A percentile compares a stretch with the other conserved stretches of the same genome.
Evolutionary conservation across 2,888 invertebrate genomes (phyloP).

Genomic region (Cepaea hortensis): DNA sequence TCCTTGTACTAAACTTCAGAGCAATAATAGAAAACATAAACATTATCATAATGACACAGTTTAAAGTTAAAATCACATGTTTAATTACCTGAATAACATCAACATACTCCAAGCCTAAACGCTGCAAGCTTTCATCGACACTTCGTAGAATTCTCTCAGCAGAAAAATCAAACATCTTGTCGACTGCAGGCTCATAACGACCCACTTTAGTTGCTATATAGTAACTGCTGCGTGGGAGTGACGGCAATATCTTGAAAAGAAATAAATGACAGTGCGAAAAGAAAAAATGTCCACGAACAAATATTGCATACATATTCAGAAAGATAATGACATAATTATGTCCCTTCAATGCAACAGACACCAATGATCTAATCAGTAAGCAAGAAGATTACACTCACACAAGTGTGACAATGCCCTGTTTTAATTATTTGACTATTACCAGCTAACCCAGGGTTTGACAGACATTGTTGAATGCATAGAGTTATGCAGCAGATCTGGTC

Average conservation of each 20-base stretch:
- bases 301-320: too few species aligned
- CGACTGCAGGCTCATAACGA: constrained; percentile 81
- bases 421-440: too few species aligned
- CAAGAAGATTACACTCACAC: too few species aligned
- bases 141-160: constrained; percentile 84
- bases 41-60: not conserved
- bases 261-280: not conserved
- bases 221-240: constrained; percentile 87
- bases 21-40: not conserved
- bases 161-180: constrained; percentile 91
- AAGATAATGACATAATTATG: too few species aligned
- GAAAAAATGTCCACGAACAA: too few species aligned
- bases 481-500: too few species aligned
- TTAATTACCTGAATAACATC: constrained; percentile 88
- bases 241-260: constrained; percentile 81
- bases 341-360: too few species aligned
- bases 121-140: constrained; percentile 85
- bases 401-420: too few species aligned
- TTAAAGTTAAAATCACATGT: not conserved
- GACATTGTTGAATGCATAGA: too few species aligned
- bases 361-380: too few species aligned
- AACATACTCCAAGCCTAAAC: constrained; percentile 87
- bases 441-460: too few species aligned
- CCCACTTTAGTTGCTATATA: constrained; percentile 94
- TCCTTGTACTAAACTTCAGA: not conserved